Evolutionary conservation across 2,888 invertebrate species (phyloP).

Genomic region (Podotricha telesiphe): DNA sequence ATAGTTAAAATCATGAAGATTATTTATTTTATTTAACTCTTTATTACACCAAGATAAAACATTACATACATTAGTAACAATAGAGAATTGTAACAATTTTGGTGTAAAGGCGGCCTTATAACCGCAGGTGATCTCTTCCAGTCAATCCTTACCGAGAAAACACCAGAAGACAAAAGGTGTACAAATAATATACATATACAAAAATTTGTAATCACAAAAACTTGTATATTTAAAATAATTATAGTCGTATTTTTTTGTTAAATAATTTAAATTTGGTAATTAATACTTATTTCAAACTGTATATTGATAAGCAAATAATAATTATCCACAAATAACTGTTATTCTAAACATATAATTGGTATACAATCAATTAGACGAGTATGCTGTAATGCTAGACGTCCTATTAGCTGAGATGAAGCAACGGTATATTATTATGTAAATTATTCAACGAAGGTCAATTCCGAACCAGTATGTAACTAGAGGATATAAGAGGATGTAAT

Average conservation of each 20-base stretch:
- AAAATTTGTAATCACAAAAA: not conserved
- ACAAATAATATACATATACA: not conserved
- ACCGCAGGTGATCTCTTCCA: too few relatives aligned
- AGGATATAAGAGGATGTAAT: slow-evolving; percentile 56
- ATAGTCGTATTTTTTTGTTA: not conserved
- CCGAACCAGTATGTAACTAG: slow-evolving; percentile 52
- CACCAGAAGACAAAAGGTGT: too few relatives aligned
- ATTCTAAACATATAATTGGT: not conserved
- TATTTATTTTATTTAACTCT: too few relatives aligned
- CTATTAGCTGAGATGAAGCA: slow-evolving; percentile 43
- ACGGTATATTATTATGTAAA: slow-evolving; percentile 51
- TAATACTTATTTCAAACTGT: not conserved
- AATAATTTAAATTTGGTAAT: not conserved
- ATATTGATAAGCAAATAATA: not conserved
- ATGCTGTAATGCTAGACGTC: slow-evolving; percentile 23
- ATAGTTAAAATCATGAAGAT: too few relatives aligned
- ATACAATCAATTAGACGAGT: slow-evolving; percentile 16
- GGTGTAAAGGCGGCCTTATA: too few relatives aligned
- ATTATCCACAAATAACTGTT: slow-evolving; percentile 9
- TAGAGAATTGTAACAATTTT: too few relatives aligned
- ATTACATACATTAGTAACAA: too few relatives aligned
- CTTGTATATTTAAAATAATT: not conserved
- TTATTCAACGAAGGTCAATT: slow-evolving; percentile 61
- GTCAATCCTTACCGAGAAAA: too few relatives aligned
- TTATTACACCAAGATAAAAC: too few relatives aligned